Conservation (phyloP, 2,888 invertebrate genomes). For the Melanophora roralis region DNA sequence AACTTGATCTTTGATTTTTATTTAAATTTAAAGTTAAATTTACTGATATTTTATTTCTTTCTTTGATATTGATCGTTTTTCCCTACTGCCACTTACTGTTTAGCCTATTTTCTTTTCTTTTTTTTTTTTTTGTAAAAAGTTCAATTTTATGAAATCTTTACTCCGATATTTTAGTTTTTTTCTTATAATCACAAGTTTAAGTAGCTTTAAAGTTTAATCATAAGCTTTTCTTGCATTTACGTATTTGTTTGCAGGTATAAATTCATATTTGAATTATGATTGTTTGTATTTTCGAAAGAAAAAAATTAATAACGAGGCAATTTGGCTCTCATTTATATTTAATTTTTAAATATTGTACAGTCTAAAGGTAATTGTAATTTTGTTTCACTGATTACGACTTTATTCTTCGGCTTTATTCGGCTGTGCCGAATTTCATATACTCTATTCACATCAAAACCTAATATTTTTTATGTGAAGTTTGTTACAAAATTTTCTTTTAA, state of each 20-base stretch:
- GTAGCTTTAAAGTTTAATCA: constrained; percentile 24
- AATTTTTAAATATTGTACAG: too few species aligned
- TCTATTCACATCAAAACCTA: too few species aligned
- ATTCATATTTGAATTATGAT: background rate
- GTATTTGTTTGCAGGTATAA: background rate
- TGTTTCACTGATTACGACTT: too few species aligned
- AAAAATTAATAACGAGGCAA: background rate
- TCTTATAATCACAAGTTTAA: constrained; percentile 19
- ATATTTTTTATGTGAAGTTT: too few species aligned
- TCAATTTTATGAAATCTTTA: constrained; percentile 56
- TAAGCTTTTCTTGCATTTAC: background rate
- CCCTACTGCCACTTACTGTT: constrained; percentile 42
- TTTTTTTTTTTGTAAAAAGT: constrained; percentile 31
- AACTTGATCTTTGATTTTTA: constrained; percentile 55
- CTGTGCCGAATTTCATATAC: too few species aligned
- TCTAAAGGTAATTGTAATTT: too few species aligned
- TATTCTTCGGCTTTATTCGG: too few species aligned
- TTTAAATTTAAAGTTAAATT: constrained; percentile 58
- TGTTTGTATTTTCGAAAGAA: background rate
- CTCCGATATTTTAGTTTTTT: constrained; percentile 22
- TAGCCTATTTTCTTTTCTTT: constrained; percentile 1
- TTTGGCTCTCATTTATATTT: background rate
- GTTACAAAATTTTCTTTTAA: too few species aligned
- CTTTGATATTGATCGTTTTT: constrained; percentile 40
- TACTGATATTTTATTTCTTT: constrained; percentile 41